Base-by-base conservation (phyloP, 2,797 vertebrate genomes). In the Manis javanica region DNA sequence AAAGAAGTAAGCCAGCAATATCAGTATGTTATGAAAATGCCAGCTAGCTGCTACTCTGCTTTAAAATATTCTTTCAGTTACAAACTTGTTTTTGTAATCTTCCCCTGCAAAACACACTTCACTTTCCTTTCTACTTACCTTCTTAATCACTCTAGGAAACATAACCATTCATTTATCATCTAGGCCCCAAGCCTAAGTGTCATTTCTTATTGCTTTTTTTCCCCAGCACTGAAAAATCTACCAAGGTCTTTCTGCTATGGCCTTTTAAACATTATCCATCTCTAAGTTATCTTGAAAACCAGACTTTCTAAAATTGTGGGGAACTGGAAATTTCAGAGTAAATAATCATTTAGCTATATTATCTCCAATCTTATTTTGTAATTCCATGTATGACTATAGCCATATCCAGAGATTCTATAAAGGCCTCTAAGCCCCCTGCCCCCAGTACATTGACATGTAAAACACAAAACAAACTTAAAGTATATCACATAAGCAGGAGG, bases 61-160 rank as follows among this genome's bases (percentile, higher is more conserved):
- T 86, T 84, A 91, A 96, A 93, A 94, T 94, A 91, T 34, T 96
- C 71, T 95, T 89, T 68, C 21, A 94, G 63, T 87, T 14, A 51
- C 79, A 92, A 46, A 90, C 16, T 87, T 86, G 34, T 53, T 91
- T 96, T 94, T 91, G 59, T 84, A 89, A 94, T 86, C 31, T 57
- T 87, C 19, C 31, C 31, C 34, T 96, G 82, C 42, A 78, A 37
- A 53, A 68, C 9, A 53, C 15, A 87, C 23, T 93, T 94, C 51
- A 64, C 53, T 96, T 94, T 69, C 21, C 53, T 31, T 82, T 87
- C 78, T 59, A 51, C 6, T 95, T 29, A 53, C 6, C 39, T 97
- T 94, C 69, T 92, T 88, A 87, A 68, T 94, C 64, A 86, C 53
- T 88, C 53, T n/a, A 83, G 64, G 55, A 92, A 97, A 77, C 49